These are phyloP conservation scores for Cyclophora punctaria DNA, from an alignment of 2,888 invertebrate species.

Conservation along the genomic window DNA sequence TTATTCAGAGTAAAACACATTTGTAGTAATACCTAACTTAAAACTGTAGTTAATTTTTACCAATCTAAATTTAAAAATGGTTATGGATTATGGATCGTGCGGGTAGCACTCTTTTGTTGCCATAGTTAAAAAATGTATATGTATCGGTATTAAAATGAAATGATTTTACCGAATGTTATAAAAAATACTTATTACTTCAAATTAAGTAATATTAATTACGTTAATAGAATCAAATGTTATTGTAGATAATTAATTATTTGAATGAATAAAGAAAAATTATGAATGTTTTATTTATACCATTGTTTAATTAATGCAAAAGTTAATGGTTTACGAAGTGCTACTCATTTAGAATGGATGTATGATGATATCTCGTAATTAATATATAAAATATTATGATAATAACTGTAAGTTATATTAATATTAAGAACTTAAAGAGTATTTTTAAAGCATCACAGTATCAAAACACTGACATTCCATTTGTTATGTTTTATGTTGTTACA, in stretches of 20 bases:
- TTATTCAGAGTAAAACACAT: constrained; percentile 15
- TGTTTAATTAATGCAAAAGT: constrained; percentile 17
- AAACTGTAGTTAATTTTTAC: constrained; percentile 6
- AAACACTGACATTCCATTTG: constrained; percentile 18
- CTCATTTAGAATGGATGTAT: constrained; percentile 10
- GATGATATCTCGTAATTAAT: constrained; percentile 6
- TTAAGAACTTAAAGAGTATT: constrained; percentile 32
- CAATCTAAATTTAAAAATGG: constrained; percentile 10
- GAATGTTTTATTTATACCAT: too few species aligned
- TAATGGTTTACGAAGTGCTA: constrained; percentile 3
- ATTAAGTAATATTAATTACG: too few species aligned
- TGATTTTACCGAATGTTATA: too few species aligned
- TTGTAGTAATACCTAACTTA: not conserved
- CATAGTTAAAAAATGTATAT: constrained; percentile 6
- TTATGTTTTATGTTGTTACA: constrained; percentile 1
- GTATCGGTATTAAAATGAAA: not conserved
- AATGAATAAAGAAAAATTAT: too few species aligned
- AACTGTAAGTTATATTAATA: constrained; percentile 12
- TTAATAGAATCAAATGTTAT: too few species aligned
- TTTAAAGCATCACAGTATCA: constrained; percentile 39
- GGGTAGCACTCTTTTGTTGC: constrained; percentile 43
- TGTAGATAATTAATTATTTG: too few species aligned
- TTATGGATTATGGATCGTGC: constrained; percentile 31
- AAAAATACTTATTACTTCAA: too few species aligned
- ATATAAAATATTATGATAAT: constrained; percentile 21